Percentiles rank a stretch among this genome's conserved stretches.
Conservation (phyloP, 92 coral and sea anemone genomes). For the Phymanthus crucifer region DNA sequence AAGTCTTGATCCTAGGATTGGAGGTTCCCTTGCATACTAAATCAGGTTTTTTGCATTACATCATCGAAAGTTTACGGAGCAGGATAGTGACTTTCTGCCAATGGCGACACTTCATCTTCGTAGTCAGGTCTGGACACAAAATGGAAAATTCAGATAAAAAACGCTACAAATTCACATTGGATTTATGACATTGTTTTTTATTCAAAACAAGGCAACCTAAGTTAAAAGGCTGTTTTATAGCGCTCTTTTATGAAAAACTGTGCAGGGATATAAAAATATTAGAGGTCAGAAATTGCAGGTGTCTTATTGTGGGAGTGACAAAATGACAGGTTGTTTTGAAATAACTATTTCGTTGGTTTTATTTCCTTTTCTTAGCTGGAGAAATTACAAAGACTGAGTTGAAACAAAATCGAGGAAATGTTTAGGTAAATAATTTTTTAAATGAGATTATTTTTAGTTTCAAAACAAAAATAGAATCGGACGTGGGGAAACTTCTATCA, state of each 20-base stretch:
- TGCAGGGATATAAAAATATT: not conserved
- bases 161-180: not conserved
- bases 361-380: not conserved
- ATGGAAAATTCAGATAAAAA: not conserved
- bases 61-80: constrained; percentile 19
- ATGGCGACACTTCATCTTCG: constrained; percentile 1
- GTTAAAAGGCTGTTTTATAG: not conserved
- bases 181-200: not conserved
- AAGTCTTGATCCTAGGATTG: constrained; percentile 28
- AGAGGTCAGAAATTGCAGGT: not conserved
- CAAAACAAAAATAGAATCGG: not conserved
- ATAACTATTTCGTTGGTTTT: not conserved
- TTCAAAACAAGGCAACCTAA: not conserved
- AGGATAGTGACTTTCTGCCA: constrained; percentile 12
- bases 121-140: not conserved
- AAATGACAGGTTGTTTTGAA: constrained; percentile 3
- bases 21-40: constrained; percentile 40
- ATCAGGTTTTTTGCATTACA: constrained; percentile 40
- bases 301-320: not conserved
- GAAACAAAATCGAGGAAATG: not conserved
- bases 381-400: not conserved
- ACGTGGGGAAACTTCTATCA: not conserved
- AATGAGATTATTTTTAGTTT: not conserved
- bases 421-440: not conserved
- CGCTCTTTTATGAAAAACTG: not conserved